Percentiles rank a stretch among this genome's conserved stretches.
Evolutionary conservation across 2,113 vertebrate genomes (phyloP).

Genomic region (Alces alces): DNA sequence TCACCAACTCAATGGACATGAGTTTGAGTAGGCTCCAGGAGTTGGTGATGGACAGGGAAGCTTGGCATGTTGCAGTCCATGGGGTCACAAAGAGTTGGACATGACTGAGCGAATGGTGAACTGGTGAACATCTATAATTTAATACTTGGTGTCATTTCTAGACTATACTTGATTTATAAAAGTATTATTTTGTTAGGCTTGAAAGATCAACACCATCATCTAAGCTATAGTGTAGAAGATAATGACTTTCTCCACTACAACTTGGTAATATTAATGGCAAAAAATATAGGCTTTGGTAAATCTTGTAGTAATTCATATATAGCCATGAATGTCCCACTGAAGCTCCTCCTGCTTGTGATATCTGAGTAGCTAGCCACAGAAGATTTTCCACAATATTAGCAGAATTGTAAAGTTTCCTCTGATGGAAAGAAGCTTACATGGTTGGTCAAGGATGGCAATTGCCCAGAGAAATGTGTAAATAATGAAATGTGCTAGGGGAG

Average conservation of each 20-base stretch:
- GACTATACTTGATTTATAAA: neutral
- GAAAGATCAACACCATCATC: neutral
- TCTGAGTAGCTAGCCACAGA: neutral
- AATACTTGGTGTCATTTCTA: neutral
- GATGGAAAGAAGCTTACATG: neutral
- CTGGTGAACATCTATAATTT: neutral
- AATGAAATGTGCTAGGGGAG: slow-evolving; percentile 40
- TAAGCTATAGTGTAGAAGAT: neutral
- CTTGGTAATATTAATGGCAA: neutral
- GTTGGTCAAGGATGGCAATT: neutral
- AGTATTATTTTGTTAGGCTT: neutral
- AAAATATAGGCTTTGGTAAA: neutral
- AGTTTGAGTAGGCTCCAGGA: too few species aligned
- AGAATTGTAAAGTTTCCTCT: neutral
- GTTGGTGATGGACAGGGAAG: too few species aligned
- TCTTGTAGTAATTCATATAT: slow-evolving; percentile 27
- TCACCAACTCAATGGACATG: too few species aligned
- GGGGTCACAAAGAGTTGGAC: too few species aligned
- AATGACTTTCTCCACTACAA: neutral
- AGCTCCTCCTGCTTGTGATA: neutral
- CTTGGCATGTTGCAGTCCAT: too few species aligned
- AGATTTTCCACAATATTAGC: slow-evolving; percentile 22
- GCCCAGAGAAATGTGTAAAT: neutral
- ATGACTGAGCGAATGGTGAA: too few species aligned
- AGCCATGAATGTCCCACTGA: neutral